These are phyloP conservation scores for Malurus melanocephalus DNA, from an alignment of 2,113 vertebrate species.

Conservation along the genomic window DNA sequence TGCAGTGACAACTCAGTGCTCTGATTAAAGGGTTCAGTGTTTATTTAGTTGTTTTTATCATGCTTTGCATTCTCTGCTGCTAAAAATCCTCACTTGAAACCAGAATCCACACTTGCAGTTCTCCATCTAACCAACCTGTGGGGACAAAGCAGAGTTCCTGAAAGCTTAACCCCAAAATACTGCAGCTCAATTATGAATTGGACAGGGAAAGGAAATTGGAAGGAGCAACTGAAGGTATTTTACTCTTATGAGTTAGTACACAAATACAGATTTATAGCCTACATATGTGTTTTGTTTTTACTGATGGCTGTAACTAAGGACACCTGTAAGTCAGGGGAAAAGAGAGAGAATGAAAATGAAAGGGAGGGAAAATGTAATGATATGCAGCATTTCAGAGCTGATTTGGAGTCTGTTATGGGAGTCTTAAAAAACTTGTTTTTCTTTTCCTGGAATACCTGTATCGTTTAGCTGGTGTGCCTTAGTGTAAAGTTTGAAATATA, in stretches of 20 bases:
- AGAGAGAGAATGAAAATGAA: conserved; percentile 63
- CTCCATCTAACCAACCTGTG: conserved; percentile 15
- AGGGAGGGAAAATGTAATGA: conserved; percentile 56
- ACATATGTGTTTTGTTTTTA: conserved; percentile 74
- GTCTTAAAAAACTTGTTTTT: conserved; percentile 38
- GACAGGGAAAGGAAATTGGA: conserved; percentile 68
- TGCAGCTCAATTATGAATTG: background rate
- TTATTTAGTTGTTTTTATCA: background rate
- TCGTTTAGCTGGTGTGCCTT: conserved; percentile 57
- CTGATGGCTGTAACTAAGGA: conserved; percentile 73
- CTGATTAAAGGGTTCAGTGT: conserved; percentile 1
- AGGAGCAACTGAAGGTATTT: conserved; percentile 64
- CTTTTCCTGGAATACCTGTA: conserved; percentile 59
- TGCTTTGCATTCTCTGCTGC: conserved; percentile 5
- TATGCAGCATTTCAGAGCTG: conserved; percentile 42
- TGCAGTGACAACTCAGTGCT: background rate
- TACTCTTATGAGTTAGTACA: conserved; percentile 70
- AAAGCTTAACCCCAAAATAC: conserved; percentile 9
- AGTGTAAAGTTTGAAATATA: conserved; percentile 56
- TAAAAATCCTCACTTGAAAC: conserved; percentile 30
- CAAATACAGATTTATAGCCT: conserved; percentile 72
- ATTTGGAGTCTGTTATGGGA: conserved; percentile 38
- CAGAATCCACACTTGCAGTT: conserved; percentile 30
- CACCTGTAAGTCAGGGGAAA: conserved; percentile 73
- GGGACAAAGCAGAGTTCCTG: conserved; percentile 47